Percentiles rank a stretch among this genome's conserved stretches.
phyloP scores from a whole-genome alignment of 2,797 vertebrate genomes.

The Myoxocephalus aenaeus region DNA sequence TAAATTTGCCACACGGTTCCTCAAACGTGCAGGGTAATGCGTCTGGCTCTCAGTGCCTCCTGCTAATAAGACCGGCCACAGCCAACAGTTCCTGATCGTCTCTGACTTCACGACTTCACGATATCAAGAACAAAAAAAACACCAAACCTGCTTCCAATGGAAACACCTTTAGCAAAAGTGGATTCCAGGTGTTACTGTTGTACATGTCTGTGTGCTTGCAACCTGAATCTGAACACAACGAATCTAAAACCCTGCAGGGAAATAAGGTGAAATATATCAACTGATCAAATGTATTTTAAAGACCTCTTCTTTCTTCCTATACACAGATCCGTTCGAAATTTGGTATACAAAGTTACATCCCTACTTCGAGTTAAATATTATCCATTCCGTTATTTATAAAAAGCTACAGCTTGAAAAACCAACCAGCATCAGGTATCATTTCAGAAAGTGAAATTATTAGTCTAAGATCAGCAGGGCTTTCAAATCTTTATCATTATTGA shows the following conservation, averaged over 20 bases:
- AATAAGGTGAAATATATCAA: not conserved
- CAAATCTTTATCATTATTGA: not conserved
- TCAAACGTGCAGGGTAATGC: not conserved
- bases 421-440: not conserved
- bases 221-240: not conserved
- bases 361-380: not conserved
- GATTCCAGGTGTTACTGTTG: not conserved
- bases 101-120: not conserved
- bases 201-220: not conserved
- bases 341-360: not conserved
- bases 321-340: not conserved
- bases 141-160: not conserved
- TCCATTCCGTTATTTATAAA: not conserved
- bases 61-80: not conserved
- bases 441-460: not conserved
- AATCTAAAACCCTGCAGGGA: not conserved
- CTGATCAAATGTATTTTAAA: not conserved
- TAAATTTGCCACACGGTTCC: not conserved
- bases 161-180: not conserved
- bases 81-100: slow-evolving; percentile 4
- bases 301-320: not conserved
- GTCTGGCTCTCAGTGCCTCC: not conserved
- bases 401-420: not conserved
- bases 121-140: not conserved
- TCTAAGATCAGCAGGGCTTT: not conserved